phyloP scores from a whole-genome alignment of 2,888 invertebrate genomes.

The Poecilus cupreus region DNA sequence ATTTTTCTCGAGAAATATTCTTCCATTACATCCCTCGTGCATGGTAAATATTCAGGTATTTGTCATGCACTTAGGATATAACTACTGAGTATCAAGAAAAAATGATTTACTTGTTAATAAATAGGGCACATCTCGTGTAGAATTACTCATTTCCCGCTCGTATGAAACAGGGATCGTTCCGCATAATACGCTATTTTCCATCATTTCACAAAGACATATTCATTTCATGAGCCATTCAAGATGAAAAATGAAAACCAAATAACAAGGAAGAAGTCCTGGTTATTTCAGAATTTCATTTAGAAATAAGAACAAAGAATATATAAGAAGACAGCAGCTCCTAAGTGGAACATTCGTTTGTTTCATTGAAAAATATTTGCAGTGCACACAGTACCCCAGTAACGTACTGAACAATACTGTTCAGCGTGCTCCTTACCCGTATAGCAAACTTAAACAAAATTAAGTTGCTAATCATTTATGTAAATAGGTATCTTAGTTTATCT shows the following conservation, averaged over 20 bases:
- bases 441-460: constrained; percentile 15
- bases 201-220: not conserved
- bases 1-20: no score
- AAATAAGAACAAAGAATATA: not conserved
- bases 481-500: constrained; percentile 1
- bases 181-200: no score
- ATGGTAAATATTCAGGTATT: no score
- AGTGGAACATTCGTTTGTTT: not conserved
- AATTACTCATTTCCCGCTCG: no score
- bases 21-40: no score
- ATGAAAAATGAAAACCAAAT: not conserved
- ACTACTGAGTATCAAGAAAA: no score
- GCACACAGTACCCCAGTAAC: not conserved
- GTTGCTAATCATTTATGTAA: constrained; percentile 23
- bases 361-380: not conserved
- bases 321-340: not conserved
- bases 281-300: not conserved
- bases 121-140: no score
- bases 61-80: no score
- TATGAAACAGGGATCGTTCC: no score
- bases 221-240: not conserved
- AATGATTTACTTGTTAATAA: no score
- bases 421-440: not conserved
- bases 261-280: not conserved
- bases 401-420: not conserved